A percentile compares a stretch with the other conserved stretches of the same genome.
These are phyloP conservation scores for Pomacea canaliculata DNA, from an alignment of 2,888 invertebrate genomes.

Conservation along the genomic window DNA sequence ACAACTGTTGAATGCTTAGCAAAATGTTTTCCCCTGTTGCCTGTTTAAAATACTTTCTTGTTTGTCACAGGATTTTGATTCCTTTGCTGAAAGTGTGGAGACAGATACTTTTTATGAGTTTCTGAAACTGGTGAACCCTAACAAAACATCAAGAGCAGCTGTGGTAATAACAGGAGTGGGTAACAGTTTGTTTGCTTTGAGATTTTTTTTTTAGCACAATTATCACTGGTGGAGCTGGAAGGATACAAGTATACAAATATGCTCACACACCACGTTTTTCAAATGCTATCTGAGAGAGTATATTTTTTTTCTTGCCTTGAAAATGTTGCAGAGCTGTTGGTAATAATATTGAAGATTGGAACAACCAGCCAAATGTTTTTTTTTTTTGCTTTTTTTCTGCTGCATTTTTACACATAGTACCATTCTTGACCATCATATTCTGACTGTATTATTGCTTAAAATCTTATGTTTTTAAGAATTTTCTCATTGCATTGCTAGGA, in stretches of 20 bases:
- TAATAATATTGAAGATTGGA: too few species aligned
- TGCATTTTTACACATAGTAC: too few species aligned
- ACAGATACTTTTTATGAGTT: constrained; percentile 90
- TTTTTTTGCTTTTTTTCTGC: too few species aligned
- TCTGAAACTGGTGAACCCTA: constrained; percentile 54
- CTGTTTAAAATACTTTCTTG: too few species aligned
- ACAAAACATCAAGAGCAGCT: constrained; percentile 43
- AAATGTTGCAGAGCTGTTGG: too few species aligned
- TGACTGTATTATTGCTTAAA: too few species aligned
- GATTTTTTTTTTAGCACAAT: not conserved
- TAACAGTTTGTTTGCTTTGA: not conserved
- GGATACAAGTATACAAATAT: not conserved
- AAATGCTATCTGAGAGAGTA: not conserved
- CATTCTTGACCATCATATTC: too few species aligned
- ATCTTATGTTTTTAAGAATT: too few species aligned
- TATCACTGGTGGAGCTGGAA: not conserved
- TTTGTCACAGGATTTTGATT: constrained; percentile 85
- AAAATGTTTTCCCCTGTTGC: too few species aligned
- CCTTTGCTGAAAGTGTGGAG: constrained; percentile 92
- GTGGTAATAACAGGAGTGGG: constrained; percentile 48
- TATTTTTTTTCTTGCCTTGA: too few species aligned
- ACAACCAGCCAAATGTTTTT: too few species aligned
- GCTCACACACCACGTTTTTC: not conserved
- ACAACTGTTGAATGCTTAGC: too few species aligned
- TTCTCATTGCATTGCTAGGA: constrained; percentile 4